Evolutionary conservation across 2,888 invertebrate genomes (phyloP).

Genomic region (Seira sanloemensis): DNA sequence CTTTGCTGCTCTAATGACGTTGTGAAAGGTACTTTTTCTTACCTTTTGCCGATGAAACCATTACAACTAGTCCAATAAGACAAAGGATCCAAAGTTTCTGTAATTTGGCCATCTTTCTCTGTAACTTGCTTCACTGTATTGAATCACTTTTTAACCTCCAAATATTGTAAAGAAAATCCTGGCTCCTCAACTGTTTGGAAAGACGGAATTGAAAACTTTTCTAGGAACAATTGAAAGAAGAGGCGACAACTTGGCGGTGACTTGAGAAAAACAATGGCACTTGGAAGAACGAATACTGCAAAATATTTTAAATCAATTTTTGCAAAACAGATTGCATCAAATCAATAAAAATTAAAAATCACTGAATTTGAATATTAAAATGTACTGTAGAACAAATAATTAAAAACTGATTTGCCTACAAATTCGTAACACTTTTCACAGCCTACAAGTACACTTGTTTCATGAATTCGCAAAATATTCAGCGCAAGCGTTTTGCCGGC

Average conservation of each 20-base stretch:
- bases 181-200: too few relatives aligned
- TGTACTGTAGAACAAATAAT: too few relatives aligned
- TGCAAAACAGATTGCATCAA: not conserved
- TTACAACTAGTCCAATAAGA: constrained; percentile 57
- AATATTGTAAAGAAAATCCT: not conserved
- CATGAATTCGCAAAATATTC: not conserved
- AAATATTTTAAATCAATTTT: not conserved
- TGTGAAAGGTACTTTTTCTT: constrained; percentile 21
- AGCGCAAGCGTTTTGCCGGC: not conserved
- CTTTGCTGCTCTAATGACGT: constrained; percentile 14
- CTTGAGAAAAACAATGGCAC: constrained; percentile 33
- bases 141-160: constrained; percentile 26
- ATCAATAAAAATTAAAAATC: too few relatives aligned
- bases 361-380: too few relatives aligned
- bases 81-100: constrained; percentile 63
- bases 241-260: not conserved
- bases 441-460: too few relatives aligned
- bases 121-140: not conserved
- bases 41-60: constrained; percentile 59
- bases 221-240: not conserved
- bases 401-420: not conserved
- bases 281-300: constrained; percentile 27
- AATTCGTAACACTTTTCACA: too few relatives aligned
- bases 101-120: constrained; percentile 42
- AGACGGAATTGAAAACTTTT: not conserved